Percentiles rank a stretch among this genome's conserved stretches.
Conservation (phyloP, 1,140 invertebrate genomes). For the Scylla paramamosain region DNA sequence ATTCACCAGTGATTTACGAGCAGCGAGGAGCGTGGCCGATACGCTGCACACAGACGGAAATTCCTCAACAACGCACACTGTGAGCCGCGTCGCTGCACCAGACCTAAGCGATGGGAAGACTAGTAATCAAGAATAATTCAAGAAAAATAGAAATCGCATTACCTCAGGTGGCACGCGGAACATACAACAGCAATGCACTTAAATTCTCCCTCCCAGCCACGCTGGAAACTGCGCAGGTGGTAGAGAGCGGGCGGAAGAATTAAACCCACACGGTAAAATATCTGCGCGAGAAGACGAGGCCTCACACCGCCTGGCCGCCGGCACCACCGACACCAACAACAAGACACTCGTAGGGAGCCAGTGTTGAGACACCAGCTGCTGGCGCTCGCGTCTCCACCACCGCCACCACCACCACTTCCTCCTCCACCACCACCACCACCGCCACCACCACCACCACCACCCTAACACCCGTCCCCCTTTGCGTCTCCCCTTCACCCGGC, state of each 20-base stretch:
- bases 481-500: conserved; percentile 21
- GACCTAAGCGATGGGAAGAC: background rate
- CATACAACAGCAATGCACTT: conserved; percentile 37
- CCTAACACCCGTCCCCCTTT: background rate
- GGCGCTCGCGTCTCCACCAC: conserved; percentile 49
- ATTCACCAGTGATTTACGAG: conserved; percentile 40
- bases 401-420: conserved; percentile 37
- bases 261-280: conserved; percentile 42
- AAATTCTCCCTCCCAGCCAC: conserved; percentile 49
- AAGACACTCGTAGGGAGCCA: conserved; percentile 60
- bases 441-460: background rate
- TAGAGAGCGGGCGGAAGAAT: conserved; percentile 31
- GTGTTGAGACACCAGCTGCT: conserved; percentile 58
- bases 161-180: conserved; percentile 17
- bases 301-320: conserved; percentile 31
- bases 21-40: background rate
- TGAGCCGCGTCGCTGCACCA: background rate
- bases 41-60: conserved; percentile 28
- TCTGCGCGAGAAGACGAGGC: conserved; percentile 27
- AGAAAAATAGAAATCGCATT: conserved; percentile 5
- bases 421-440: background rate
- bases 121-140: conserved; percentile 13
- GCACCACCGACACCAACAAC: conserved; percentile 47
- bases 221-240: conserved; percentile 12
- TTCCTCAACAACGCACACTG: background rate